Evolutionary conservation across 2,113 vertebrate genomes (phyloP), one percentile per base, ranked within the genome.

Genomic region (Myiozetetes cayanensis): DNA sequence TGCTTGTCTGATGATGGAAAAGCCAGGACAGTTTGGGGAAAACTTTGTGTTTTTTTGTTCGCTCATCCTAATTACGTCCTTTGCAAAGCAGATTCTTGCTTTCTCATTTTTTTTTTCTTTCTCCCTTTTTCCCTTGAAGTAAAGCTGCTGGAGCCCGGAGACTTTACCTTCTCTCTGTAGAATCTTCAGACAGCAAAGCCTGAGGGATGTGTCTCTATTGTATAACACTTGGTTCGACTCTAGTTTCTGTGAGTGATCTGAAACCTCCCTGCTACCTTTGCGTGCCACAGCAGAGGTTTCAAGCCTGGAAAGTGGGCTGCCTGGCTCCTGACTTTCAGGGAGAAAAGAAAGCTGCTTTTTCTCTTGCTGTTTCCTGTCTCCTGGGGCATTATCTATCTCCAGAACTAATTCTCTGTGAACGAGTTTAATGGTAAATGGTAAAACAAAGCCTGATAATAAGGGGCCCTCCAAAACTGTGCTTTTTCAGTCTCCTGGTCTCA

Each of bases 361-460:
- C 18, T 85, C 30, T 68, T n/a, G 30, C 46, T 59, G 67, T 49
- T 58, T 70, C 18, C 33, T 10, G 1, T 93, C 58, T 87, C 62
- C 62, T 1, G 12, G 72, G 46, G 74, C 13, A 10, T 65, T 91
- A 31, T 7, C 50, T 11, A 14, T 37, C 67, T 63, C 55, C 55
- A 12, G 20, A 88, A 13, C 24, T 33, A 15, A 33, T 87, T 87
- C 53, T 46, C 31, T 76, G 14, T 71, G 87, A 85, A 75, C 77
- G 80, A 74, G 30, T 81, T 88, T 77, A 76, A 46, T 0, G 2
- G 30, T 59, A 22, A 76, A 46, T 0, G 2, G 24, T 62, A 22
- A 87, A 91, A 90, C 53, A 73, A 93, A 82, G 58, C 37, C 80
- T 16, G 20, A 43, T 18, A 70, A 23, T 65, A 92, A 81, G 44